A percentile compares a stretch with the other conserved stretches of the same genome.
Conservation (phyloP, 2,797 vertebrate genomes). For the Columba guinea region DNA sequence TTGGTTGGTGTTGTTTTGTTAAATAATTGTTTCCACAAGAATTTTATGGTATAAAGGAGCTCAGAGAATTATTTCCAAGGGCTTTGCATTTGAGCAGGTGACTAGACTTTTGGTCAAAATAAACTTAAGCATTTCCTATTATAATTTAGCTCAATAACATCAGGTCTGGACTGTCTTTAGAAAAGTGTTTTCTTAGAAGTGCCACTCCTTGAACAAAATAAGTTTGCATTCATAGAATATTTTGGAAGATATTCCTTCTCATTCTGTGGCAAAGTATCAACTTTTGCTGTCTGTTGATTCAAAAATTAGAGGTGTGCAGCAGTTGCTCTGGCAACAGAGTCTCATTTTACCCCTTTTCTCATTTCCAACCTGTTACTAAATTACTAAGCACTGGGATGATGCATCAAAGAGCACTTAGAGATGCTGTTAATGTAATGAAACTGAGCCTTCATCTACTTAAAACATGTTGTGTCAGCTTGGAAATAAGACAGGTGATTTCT, state of each 20-base stretch:
- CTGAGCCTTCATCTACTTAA: constrained; percentile 82
- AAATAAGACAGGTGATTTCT: constrained; percentile 76
- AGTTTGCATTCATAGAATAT: constrained; percentile 2
- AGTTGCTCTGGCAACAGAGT: constrained; percentile 87
- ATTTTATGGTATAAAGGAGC: background rate
- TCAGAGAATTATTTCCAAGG: background rate
- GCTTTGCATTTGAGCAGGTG: background rate
- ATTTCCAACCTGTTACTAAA: constrained; percentile 98
- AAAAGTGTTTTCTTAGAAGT: background rate
- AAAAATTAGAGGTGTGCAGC: constrained; percentile 81
- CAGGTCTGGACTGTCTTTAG: background rate
- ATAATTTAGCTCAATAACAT: background rate
- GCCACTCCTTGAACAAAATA: background rate
- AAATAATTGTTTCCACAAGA: background rate
- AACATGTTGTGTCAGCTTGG: constrained; percentile 84
- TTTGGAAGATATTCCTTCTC: constrained; percentile 60
- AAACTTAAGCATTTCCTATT: background rate
- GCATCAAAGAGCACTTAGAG: constrained; percentile 87
- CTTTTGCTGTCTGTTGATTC: constrained; percentile 75
- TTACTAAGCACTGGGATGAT: constrained; percentile 81
- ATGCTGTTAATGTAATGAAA: constrained; percentile 90
- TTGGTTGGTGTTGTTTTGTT: background rate
- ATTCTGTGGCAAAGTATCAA: constrained; percentile 76
- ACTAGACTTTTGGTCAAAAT: background rate
- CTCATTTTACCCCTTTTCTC: constrained; percentile 91